Percentiles rank a stretch among this genome's conserved stretches.
phyloP scores from a whole-genome alignment of 2,113 vertebrate species.

The Eudorcas thomsonii region DNA sequence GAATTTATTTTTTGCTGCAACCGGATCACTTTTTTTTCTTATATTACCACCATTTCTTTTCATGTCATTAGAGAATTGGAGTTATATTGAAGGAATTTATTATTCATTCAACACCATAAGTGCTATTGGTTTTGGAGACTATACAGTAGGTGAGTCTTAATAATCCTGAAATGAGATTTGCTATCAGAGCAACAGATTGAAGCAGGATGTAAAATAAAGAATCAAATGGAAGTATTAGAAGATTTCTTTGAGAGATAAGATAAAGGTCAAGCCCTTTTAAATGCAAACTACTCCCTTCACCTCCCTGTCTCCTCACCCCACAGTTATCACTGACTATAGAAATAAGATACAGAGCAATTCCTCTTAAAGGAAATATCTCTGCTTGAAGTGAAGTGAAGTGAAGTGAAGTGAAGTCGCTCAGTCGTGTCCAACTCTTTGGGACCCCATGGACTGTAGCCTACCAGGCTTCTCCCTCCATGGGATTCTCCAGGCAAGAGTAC shows the following conservation, averaged over 20 bases:
- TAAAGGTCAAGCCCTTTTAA: neutral
- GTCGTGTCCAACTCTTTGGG: fast-evolving
- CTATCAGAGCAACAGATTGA: neutral
- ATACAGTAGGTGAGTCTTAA: neutral
- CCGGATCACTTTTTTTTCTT: neutral
- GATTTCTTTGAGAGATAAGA: conserved; percentile 3
- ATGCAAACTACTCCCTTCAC: neutral
- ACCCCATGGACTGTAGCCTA: no score
- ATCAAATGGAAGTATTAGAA: neutral
- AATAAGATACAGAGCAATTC: neutral
- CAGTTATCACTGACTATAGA: neutral
- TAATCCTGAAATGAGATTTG: neutral
- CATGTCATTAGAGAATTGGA: neutral
- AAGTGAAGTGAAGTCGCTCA: neutral
- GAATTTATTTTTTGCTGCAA: neutral
- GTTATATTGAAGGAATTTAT: neutral
- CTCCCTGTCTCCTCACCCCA: neutral
- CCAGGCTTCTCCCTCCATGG: no score
- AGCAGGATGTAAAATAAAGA: neutral
- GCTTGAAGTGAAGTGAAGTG: neutral
- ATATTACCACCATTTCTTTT: neutral
- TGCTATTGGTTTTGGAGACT: neutral
- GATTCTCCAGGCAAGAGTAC: no score
- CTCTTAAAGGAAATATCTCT: neutral
- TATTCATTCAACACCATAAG: neutral